Evolutionary conservation across 2,113 vertebrate species (phyloP).

Genomic region (Cephalophus harveyi): DNA sequence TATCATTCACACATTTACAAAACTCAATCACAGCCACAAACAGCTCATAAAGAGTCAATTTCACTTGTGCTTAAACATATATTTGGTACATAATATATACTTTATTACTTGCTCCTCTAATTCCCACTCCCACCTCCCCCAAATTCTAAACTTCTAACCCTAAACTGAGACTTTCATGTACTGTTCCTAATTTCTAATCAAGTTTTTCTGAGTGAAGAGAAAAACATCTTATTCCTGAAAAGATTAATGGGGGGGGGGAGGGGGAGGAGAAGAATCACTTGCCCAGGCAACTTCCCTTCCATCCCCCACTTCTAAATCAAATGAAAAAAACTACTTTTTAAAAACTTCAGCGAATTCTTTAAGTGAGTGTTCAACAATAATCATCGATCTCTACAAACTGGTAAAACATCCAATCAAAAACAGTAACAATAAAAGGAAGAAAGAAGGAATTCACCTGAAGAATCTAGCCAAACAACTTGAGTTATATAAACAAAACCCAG

Average conservation of each 20-base stretch:
- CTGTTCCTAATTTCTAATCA: constrained; percentile 41
- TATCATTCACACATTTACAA: constrained; percentile 41
- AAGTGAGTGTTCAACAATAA: constrained; percentile 61
- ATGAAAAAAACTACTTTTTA: constrained; percentile 72
- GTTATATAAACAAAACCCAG: constrained; percentile 82
- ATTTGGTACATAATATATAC: constrained; percentile 30
- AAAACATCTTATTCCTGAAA: constrained; percentile 50
- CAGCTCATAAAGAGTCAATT: constrained; percentile 68
- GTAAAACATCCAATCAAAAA: constrained; percentile 49
- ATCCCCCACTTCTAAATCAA: constrained; percentile 66
- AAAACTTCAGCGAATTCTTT: constrained; percentile 68
- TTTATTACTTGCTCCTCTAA: constrained; percentile 30
- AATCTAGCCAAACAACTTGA: constrained; percentile 70
- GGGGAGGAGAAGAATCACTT: neutral
- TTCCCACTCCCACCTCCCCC: neutral
- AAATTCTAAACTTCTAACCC: constrained; percentile 33
- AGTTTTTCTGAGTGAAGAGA: constrained; percentile 22
- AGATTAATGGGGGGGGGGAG: neutral
- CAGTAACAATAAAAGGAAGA: constrained; percentile 59
- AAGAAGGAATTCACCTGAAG: constrained; percentile 60
- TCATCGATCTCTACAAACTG: constrained; percentile 59
- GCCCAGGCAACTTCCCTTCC: constrained; percentile 58
- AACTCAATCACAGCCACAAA: constrained; percentile 60
- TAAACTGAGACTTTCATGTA: constrained; percentile 8
- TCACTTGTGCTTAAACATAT: constrained; percentile 62